Percentiles rank a stretch among this genome's conserved stretches.
phyloP scores from a whole-genome alignment of 2,797 vertebrate genomes.

The Brachyalestes nurse region DNA sequence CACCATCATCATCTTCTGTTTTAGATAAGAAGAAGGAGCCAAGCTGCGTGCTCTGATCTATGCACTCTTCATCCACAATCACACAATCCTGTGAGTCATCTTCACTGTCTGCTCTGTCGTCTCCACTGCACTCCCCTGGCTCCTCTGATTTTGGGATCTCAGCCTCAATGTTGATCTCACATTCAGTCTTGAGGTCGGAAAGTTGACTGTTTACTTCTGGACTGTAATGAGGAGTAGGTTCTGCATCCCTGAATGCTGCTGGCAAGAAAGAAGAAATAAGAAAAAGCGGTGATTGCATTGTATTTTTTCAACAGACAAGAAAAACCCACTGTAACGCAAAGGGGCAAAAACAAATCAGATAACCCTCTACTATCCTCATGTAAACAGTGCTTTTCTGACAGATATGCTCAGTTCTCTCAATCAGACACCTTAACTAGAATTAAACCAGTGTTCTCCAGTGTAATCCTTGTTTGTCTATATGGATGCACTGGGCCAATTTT shows the following conservation, averaged over 20 bases:
- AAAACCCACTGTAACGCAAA: not conserved
- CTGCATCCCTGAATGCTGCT: not conserved
- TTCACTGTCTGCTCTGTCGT: not conserved
- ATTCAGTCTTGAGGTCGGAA: constrained; percentile 3
- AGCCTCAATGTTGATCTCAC: not conserved
- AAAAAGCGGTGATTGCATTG: not conserved
- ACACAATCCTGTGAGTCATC: not conserved
- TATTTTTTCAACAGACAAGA: not conserved
- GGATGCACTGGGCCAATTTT: no score
- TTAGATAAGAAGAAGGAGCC: not conserved
- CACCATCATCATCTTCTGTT: not conserved
- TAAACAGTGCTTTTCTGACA: no score
- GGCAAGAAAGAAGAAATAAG: not conserved
- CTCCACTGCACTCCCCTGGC: not conserved
- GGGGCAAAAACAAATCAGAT: no score
- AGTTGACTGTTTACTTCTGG: not conserved
- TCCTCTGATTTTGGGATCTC: not conserved
- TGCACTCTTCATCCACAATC: not conserved
- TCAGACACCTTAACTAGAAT: no score
- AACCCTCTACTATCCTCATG: no score
- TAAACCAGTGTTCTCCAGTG: no score
- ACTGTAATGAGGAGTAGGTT: not conserved
- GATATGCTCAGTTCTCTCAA: no score
- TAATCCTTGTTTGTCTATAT: no score
- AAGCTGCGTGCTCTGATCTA: not conserved